phyloP scores from a whole-genome alignment of 2,113 vertebrate species.

The Desmodus rotundus region DNA sequence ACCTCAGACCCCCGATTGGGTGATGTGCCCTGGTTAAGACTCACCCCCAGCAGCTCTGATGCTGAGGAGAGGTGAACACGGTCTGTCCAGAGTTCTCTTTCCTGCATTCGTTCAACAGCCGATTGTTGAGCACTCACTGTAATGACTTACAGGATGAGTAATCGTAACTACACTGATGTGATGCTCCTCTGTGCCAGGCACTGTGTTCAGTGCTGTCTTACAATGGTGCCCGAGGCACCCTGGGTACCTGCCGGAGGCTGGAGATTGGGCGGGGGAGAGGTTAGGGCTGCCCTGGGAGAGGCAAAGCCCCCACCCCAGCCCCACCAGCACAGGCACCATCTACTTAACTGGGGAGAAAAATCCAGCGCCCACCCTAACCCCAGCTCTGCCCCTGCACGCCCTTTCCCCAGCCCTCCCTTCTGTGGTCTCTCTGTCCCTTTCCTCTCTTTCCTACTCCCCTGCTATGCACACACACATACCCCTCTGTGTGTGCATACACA shows the following conservation, averaged over 20 bases:
- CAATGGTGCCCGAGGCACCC: neutral
- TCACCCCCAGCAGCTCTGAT: neutral
- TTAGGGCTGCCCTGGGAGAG: neutral
- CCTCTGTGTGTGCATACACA: neutral
- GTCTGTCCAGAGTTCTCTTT: neutral
- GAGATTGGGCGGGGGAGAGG: neutral
- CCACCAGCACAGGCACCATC: neutral
- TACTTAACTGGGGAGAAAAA: neutral
- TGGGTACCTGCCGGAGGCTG: neutral
- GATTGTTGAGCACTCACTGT: neutral
- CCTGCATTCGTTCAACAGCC: neutral
- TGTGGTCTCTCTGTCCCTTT: accelerated
- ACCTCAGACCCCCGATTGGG: neutral
- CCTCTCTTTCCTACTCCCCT: neutral
- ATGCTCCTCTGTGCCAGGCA: neutral
- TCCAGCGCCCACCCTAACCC: neutral
- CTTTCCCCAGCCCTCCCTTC: too few species aligned
- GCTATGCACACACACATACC: neutral
- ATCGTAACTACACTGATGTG: neutral
- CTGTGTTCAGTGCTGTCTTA: neutral
- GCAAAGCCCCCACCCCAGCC: neutral
- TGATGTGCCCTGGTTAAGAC: neutral
- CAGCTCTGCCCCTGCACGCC: neutral
- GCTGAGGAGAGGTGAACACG: neutral
- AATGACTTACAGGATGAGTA: neutral